A percentile compares a stretch with the other conserved stretches of the same genome.
Evolutionary conservation across 2,888 invertebrate species (phyloP).

Genomic region (Volucella zonaria): DNA sequence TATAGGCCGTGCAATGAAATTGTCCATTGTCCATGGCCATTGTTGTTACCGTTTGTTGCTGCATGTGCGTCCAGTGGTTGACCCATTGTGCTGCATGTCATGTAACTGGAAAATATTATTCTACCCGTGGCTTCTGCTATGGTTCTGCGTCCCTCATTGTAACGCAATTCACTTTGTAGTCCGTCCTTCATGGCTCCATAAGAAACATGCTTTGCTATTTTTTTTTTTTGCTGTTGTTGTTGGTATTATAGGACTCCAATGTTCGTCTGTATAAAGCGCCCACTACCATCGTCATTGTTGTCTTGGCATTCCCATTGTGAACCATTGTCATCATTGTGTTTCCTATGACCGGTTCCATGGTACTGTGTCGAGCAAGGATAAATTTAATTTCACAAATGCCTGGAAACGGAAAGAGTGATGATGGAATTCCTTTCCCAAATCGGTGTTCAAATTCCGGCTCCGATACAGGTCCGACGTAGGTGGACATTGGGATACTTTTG

Average conservation of each 20-base stretch:
- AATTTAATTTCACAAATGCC: slow-evolving; percentile 46
- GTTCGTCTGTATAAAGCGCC: slow-evolving; percentile 40
- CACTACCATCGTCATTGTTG: slow-evolving; percentile 63
- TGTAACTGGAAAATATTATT: slow-evolving; percentile 73
- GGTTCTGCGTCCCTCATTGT: slow-evolving; percentile 49
- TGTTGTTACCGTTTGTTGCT: slow-evolving; percentile 52
- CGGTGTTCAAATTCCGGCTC: slow-evolving; percentile 36
- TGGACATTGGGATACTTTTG: slow-evolving; percentile 22
- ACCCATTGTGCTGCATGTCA: slow-evolving; percentile 73
- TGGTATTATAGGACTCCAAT: background rate
- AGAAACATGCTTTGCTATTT: slow-evolving; percentile 34
- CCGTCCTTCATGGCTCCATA: slow-evolving; percentile 2
- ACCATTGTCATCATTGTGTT: slow-evolving; percentile 63
- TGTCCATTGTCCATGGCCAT: slow-evolving; percentile 63
- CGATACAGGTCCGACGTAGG: slow-evolving; percentile 27
- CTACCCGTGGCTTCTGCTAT: slow-evolving; percentile 54
- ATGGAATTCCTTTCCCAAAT: slow-evolving; percentile 37
- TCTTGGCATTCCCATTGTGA: slow-evolving; percentile 70
- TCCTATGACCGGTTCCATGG: slow-evolving; percentile 53
- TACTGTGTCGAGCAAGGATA: slow-evolving; percentile 52
- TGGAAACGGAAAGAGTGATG: slow-evolving; percentile 16
- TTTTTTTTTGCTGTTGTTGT: slow-evolving; percentile 12
- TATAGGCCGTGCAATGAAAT: slow-evolving; percentile 49
- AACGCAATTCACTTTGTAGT: slow-evolving; percentile 53
- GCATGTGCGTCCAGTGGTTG: slow-evolving; percentile 65